phyloP scores from a whole-genome alignment of 2,888 invertebrate genomes.

The Mythimna vitellina region DNA sequence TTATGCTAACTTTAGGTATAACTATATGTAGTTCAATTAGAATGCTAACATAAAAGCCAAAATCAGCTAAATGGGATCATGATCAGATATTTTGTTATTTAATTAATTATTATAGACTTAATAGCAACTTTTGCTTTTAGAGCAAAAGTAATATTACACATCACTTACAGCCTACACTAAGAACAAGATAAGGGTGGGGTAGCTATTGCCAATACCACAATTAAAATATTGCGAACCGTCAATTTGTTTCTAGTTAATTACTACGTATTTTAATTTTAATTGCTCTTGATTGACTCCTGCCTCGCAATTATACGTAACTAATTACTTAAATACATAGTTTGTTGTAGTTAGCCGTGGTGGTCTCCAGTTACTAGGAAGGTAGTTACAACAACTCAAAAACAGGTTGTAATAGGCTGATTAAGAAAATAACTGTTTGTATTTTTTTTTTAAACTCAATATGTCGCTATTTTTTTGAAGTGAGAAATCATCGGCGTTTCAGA shows the following conservation, averaged over 20 bases:
- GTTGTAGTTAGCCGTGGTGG: slow-evolving; percentile 38
- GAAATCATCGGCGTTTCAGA: too few relatives aligned
- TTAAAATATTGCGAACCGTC: slow-evolving; percentile 44
- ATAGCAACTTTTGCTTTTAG: not conserved
- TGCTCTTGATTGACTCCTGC: slow-evolving; percentile 47
- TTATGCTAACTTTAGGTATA: not conserved
- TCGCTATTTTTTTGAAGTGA: too few relatives aligned
- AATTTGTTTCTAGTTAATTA: slow-evolving; percentile 45
- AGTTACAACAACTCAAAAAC: not conserved
- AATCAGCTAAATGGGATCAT: not conserved
- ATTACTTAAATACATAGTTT: slow-evolving; percentile 52
- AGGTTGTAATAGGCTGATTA: slow-evolving; percentile 14
- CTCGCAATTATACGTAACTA: slow-evolving; percentile 52
- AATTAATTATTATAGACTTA: not conserved
- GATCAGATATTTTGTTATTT: not conserved
- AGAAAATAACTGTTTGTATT: not conserved
- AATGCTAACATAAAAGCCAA: not conserved
- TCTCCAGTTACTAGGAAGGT: slow-evolving; percentile 12
- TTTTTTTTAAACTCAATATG: too few relatives aligned
- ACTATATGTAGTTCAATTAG: not conserved
- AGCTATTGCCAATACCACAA: slow-evolving; percentile 43
- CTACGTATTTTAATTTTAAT: slow-evolving; percentile 45
- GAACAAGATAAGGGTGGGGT: slow-evolving; percentile 33
- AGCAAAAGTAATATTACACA: not conserved
- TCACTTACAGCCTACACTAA: slow-evolving; percentile 21